Percentiles rank a stretch among this genome's conserved stretches.
phyloP scores from a whole-genome alignment of 2,113 vertebrate genomes.

The Ageneiosus marmoratus region DNA sequence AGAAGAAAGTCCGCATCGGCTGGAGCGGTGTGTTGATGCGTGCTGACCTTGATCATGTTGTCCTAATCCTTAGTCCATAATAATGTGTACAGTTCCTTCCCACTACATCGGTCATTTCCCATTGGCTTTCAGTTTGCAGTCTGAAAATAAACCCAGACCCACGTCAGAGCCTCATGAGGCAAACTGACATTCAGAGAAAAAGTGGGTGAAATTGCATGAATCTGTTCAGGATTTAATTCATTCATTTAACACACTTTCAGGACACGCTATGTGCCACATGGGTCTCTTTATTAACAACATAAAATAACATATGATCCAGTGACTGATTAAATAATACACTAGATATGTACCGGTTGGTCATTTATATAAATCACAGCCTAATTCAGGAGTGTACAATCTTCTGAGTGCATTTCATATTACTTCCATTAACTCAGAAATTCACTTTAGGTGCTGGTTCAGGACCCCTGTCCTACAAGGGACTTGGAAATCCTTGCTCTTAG shows the following conservation, averaged over 20 bases:
- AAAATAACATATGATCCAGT: too few relatives aligned
- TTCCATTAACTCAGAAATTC: neutral
- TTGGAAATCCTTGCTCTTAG: slow-evolving; percentile 69
- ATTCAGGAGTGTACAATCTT: neutral
- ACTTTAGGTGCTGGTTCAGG: slow-evolving; percentile 21
- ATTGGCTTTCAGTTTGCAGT: slow-evolving; percentile 43
- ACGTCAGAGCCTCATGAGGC: slow-evolving; percentile 41
- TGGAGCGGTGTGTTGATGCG: slow-evolving; percentile 44
- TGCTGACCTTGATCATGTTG: slow-evolving; percentile 57
- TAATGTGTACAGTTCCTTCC: slow-evolving; percentile 48
- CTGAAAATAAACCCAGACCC: slow-evolving; percentile 48
- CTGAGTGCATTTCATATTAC: neutral
- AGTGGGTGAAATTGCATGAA: neutral
- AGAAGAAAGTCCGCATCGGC: slow-evolving; percentile 47
- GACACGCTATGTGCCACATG: neutral
- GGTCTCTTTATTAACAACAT: too few relatives aligned
- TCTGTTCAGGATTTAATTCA: neutral
- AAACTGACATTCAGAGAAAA: slow-evolving; percentile 38
- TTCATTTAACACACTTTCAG: neutral
- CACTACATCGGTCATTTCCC: slow-evolving; percentile 50
- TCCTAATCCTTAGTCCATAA: slow-evolving; percentile 46
- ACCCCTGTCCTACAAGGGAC: too few relatives aligned
- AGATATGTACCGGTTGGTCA: neutral
- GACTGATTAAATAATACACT: neutral
- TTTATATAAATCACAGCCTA: neutral